Evolutionary conservation across 1,140 invertebrate genomes (phyloP).

Genomic region (Drosophila fuyamai): DNA sequence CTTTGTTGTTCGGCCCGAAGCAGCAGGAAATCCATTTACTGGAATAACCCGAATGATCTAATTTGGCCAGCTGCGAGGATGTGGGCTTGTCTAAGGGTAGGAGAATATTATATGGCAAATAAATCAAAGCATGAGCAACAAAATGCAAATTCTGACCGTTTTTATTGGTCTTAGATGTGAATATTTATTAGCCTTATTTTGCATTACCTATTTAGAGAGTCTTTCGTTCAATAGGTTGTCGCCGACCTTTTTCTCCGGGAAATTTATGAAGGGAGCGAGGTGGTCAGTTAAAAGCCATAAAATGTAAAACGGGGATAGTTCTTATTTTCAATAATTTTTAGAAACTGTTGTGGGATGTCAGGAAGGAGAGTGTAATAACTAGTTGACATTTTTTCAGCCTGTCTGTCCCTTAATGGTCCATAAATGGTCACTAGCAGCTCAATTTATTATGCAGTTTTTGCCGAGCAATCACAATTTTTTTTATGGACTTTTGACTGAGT

Average conservation of each 20-base stretch:
- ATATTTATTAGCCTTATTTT: slow-evolving; percentile 28
- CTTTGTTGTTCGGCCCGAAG: slow-evolving; percentile 49
- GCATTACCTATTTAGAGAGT: slow-evolving; percentile 19
- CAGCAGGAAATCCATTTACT: slow-evolving; percentile 70
- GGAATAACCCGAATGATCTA: slow-evolving; percentile 81
- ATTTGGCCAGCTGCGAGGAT: slow-evolving; percentile 66
- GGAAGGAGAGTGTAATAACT: background rate
- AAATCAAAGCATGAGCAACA: slow-evolving; percentile 30
- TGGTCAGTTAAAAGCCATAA: slow-evolving; percentile 22
- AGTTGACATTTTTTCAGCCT: slow-evolving; percentile 21
- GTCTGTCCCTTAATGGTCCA: slow-evolving; percentile 53
- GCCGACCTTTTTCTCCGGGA: slow-evolving; percentile 9
- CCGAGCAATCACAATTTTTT: slow-evolving; percentile 50
- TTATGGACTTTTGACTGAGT: slow-evolving; percentile 67
- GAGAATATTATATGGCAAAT: slow-evolving; percentile 31
- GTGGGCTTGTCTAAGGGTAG: slow-evolving; percentile 47
- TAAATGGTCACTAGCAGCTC: slow-evolving; percentile 48
- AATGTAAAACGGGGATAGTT: slow-evolving; percentile 25
- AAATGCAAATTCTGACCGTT: slow-evolving; percentile 38
- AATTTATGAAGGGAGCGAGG: slow-evolving; percentile 16
- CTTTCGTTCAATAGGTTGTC: background rate
- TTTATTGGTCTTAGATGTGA: slow-evolving; percentile 23
- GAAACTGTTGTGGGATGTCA: background rate
- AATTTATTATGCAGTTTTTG: slow-evolving; percentile 62
- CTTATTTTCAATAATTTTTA: slow-evolving; percentile 19